Base-by-base conservation (phyloP, 2,797 vertebrate species). In the Setipinna tenuifilis region DNA sequence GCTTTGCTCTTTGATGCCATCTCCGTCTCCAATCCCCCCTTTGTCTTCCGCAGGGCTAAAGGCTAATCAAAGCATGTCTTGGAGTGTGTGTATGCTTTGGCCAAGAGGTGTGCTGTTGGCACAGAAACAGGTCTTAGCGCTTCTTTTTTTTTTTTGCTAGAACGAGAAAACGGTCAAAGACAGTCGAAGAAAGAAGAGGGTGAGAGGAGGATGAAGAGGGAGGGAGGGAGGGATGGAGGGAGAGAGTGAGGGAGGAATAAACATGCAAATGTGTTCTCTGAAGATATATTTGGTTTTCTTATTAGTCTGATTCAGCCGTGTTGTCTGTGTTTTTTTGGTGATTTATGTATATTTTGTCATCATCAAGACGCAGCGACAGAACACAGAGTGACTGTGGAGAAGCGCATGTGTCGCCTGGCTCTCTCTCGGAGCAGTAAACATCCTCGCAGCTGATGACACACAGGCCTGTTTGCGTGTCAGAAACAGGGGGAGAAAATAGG, bases 201-300 rank as follows among this genome's bases (percentile, higher is more conserved):
- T 5, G 59, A 62, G 21, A 62, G n/a, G 21, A 41, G 28, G 25
- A 17, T 41, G 35, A 41, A 5, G 5, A 41, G 35, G 5, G 35
- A 41, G 35, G 35, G 62, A 25, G 23, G n/a, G 62, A 28, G 35
- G 35, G 5, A 41, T 2, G 35, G 35, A 41, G 35, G 35, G 35
- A 41, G 28, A 35, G 6, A 6, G 28, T 17, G 68, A 17, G 28
- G 17, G 14, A 75, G 28, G 14, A 31, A 75, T 14, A 71, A 25
- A 31, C 28, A 75, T 75, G 68, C 68, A 35, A 75, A 75, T 75
- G 68, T 75, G 68, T 31, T 75, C 28, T 35, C 68, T 35, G 28
- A 12, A 75, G 68, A 75, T 75, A 75, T 75, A 75, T 75, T 75
- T 75, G 68, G 68, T 75, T 75, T 75, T 75, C 28, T 75, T 75